phyloP scores from a whole-genome alignment of 2,113 vertebrate species.

The Genyomyrus donnyi region DNA sequence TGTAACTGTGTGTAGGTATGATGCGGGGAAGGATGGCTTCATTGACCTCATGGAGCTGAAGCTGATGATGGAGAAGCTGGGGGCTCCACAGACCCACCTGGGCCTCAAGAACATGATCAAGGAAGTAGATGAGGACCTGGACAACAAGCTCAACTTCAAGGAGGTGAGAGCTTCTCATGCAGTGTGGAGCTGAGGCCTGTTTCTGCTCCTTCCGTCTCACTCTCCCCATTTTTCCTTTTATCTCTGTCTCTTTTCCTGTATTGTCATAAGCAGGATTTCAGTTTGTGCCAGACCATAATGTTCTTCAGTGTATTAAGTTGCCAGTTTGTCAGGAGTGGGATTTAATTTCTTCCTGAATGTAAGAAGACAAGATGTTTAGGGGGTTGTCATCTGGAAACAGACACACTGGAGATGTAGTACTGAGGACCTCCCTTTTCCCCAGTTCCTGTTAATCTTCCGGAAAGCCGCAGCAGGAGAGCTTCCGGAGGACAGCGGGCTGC shows the following conservation, averaged over 20 bases:
- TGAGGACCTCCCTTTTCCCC: background rate
- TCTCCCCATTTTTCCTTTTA: background rate
- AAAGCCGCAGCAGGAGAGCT: conserved; percentile 87
- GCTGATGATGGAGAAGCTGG: conserved; percentile 95
- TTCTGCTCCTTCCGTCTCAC: background rate
- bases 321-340: background rate
- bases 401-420: background rate
- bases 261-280: background rate
- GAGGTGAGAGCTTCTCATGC: conserved; percentile 60
- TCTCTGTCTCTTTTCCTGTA: background rate
- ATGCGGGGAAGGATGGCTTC: conserved; percentile 77
- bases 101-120: conserved; percentile 97
- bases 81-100: conserved; percentile 84
- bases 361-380: background rate
- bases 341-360: background rate
- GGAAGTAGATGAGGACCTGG: conserved; percentile 91
- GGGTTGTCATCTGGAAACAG: background rate
- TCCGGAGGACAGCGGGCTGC: conserved; percentile 80
- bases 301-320: background rate
- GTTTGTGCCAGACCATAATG: background rate
- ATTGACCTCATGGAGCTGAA: conserved; percentile 96
- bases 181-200: background rate
- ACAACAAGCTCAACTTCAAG: conserved; percentile 86
- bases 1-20: conserved; percentile 60
- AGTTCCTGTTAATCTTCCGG: conserved; percentile 94